These are phyloP conservation scores for Percina caprodes DNA, from an alignment of 2,113 vertebrate genomes.

Conservation along the genomic window DNA sequence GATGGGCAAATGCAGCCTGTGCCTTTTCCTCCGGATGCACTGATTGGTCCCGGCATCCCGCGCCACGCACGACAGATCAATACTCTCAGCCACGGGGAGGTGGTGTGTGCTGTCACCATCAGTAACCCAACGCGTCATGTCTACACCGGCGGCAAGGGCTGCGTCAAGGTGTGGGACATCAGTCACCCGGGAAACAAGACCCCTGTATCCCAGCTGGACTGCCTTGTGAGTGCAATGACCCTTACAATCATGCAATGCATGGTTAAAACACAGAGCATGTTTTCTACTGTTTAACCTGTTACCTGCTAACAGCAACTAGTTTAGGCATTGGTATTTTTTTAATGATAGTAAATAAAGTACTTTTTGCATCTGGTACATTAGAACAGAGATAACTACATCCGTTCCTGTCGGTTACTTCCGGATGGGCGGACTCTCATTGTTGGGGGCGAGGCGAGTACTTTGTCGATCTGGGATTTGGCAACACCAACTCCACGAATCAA, in stretches of 20 bases:
- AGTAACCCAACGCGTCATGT: constrained; percentile 97
- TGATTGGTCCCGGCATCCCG: constrained; percentile 94
- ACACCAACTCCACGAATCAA: constrained; percentile 96
- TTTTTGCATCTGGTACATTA: constrained; percentile 68
- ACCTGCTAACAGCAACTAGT: background rate
- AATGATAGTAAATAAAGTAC: background rate
- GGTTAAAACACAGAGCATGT: background rate
- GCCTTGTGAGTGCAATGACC: constrained; percentile 86
- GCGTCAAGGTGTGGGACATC: constrained; percentile 99
- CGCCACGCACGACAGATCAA: constrained; percentile 96
- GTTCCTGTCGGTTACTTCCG: constrained; percentile 96
- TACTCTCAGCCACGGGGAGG: constrained; percentile 94
- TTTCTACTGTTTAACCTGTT: background rate
- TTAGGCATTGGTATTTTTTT: background rate
- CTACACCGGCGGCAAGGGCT: constrained; percentile 96
- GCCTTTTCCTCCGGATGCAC: constrained; percentile 94
- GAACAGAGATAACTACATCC: constrained; percentile 99
- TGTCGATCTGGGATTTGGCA: constrained; percentile 98
- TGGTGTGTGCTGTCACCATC: constrained; percentile 97
- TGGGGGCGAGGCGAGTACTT: constrained; percentile 94
- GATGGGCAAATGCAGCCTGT: constrained; percentile 98
- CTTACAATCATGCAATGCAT: background rate
- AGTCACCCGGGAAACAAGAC: constrained; percentile 98
- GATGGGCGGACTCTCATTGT: constrained; percentile 96
- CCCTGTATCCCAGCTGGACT: constrained; percentile 96